Conservation (phyloP, 2,797 vertebrate species). For the Ataeniobius toweri region DNA sequence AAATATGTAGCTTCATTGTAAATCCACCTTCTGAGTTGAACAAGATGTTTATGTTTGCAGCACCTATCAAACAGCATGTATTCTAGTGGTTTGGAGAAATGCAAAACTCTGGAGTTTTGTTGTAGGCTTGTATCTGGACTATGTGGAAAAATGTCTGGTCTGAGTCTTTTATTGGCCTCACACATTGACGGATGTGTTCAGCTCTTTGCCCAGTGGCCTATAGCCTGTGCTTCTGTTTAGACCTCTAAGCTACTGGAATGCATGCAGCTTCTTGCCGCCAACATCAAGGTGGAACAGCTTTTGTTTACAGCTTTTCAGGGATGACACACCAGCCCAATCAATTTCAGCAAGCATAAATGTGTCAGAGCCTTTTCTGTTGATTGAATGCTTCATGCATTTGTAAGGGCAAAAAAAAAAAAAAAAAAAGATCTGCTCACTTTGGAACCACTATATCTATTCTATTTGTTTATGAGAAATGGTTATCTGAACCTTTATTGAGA, state of each 20-base stretch:
- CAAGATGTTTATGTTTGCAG: neutral
- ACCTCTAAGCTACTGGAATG: constrained; percentile 76
- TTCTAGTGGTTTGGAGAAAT: constrained; percentile 5
- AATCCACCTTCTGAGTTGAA: neutral
- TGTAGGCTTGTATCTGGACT: constrained; percentile 24
- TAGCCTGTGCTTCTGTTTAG: constrained; percentile 71
- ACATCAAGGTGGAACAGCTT: constrained; percentile 63
- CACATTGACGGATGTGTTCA: constrained; percentile 76
- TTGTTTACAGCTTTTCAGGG: constrained; percentile 73
- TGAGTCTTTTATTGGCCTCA: constrained; percentile 68
- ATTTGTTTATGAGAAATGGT: neutral
- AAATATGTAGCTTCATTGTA: neutral
- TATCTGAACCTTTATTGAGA: neutral
- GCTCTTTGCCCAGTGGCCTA: constrained; percentile 69
- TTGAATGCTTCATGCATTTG: constrained; percentile 40
- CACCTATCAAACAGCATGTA: neutral
- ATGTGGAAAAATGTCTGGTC: constrained; percentile 46
- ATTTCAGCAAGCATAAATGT: constrained; percentile 58
- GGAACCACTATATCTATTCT: neutral
- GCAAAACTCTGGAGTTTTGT: neutral
- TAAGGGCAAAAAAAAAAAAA: neutral
- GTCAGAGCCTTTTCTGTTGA: constrained; percentile 39
- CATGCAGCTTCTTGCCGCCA: constrained; percentile 64
- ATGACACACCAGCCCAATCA: constrained; percentile 64
- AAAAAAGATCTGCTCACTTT: constrained; percentile 7